Conservation (phyloP, 2,888 invertebrate species). For the Amiota communis region DNA sequence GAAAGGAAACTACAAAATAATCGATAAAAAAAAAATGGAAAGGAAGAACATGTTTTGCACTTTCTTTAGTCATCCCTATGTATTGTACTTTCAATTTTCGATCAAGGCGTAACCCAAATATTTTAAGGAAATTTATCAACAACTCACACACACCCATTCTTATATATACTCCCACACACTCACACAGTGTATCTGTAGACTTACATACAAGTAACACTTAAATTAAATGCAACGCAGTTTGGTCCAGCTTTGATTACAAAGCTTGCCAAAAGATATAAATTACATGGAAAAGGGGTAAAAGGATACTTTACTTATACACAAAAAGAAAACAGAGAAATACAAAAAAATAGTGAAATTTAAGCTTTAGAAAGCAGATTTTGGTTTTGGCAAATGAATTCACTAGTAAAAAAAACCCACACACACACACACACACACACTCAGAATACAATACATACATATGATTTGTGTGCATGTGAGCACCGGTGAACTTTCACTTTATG, state of each 20-base stretch:
- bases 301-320: not conserved
- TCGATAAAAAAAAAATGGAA: too few relatives aligned
- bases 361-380: constrained; percentile 2
- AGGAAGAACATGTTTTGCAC: too few relatives aligned
- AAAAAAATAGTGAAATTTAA: constrained; percentile 4
- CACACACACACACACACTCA: too few relatives aligned
- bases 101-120: too few relatives aligned
- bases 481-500: constrained; percentile 4
- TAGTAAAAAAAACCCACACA: not conserved
- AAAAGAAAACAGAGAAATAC: not conserved
- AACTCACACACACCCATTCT: not conserved
- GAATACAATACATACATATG: too few relatives aligned
- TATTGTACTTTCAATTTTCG: too few relatives aligned
- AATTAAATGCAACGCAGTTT: too few relatives aligned
- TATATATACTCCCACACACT: not conserved
- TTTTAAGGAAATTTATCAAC: not conserved
- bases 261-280: not conserved
- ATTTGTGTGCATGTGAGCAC: too few relatives aligned
- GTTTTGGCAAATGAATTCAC: constrained; percentile 7
- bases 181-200: not conserved
- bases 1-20: too few relatives aligned
- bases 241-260: too few relatives aligned
- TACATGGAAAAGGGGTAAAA: not conserved
- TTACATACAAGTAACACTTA: not conserved
- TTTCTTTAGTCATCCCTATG: too few relatives aligned